Conservation (phyloP, 2,113 vertebrate genomes). For the Paralichthys olivaceus region DNA sequence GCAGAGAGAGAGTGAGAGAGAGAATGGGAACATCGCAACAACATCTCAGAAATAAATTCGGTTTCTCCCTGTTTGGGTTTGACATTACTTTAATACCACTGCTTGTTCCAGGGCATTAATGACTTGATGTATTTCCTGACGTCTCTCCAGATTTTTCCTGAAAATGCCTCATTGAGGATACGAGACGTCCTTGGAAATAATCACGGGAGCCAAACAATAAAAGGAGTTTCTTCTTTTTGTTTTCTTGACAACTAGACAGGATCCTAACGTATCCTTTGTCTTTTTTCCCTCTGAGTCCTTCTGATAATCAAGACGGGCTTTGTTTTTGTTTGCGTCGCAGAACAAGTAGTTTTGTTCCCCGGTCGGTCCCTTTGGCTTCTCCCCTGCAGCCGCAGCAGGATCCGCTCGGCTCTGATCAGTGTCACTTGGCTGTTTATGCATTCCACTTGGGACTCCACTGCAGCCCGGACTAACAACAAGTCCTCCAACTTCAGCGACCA, state of each 20-base stretch:
- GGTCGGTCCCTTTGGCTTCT: background rate
- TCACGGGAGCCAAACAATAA: constrained; percentile 6
- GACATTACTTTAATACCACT: constrained; percentile 35
- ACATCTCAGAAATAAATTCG: constrained; percentile 18
- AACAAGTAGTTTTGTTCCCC: constrained; percentile 27
- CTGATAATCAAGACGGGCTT: constrained; percentile 46
- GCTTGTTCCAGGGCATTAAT: constrained; percentile 31
- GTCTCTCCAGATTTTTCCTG: constrained; percentile 1
- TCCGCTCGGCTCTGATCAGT: constrained; percentile 44
- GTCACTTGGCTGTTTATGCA: constrained; percentile 52
- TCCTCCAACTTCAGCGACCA: background rate
- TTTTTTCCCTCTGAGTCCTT: constrained; percentile 1
- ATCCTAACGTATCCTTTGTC: constrained; percentile 5
- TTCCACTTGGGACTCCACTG: constrained; percentile 53
- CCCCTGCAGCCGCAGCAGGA: constrained; percentile 18
- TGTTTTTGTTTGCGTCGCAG: constrained; percentile 18
- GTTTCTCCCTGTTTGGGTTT: constrained; percentile 37
- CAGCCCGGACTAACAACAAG: constrained; percentile 30
- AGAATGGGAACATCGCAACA: too few relatives aligned
- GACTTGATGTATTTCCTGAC: constrained; percentile 4
- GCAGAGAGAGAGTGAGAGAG: too few relatives aligned
- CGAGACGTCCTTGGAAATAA: constrained; percentile 16
- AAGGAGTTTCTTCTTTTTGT: constrained; percentile 9
- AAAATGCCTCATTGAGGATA: background rate
- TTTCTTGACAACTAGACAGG: constrained; percentile 15